Percentiles rank a stretch among this genome's conserved stretches.
phyloP scores from a whole-genome alignment of 2,797 vertebrate species.

The Schizopygopsis pylzovi region DNA sequence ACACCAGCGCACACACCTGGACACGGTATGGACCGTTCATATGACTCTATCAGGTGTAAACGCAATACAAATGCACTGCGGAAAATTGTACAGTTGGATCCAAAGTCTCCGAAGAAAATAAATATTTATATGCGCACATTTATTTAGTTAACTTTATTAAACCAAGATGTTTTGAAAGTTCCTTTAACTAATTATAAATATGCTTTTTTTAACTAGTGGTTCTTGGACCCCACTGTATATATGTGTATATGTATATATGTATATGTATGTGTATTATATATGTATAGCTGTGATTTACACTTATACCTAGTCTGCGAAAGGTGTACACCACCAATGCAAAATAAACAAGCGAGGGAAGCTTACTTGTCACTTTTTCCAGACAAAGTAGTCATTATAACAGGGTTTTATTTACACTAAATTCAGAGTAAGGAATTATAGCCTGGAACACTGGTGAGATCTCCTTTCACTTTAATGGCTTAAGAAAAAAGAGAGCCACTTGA shows the following conservation, averaged over 20 bases:
- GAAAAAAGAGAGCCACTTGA: slow-evolving; percentile 32
- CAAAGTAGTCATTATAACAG: slow-evolving; percentile 34
- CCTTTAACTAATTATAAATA: not conserved
- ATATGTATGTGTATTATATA: no score
- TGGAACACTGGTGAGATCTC: slow-evolving; percentile 22
- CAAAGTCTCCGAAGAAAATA: not conserved
- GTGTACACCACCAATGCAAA: slow-evolving; percentile 38
- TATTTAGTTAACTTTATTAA: not conserved
- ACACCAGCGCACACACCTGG: slow-evolving; percentile 79
- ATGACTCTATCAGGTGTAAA: not conserved
- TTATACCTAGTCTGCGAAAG: not conserved
- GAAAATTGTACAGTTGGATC: not conserved
- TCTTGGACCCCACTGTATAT: not conserved
- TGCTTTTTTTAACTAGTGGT: not conserved
- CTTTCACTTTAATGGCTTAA: slow-evolving; percentile 51
- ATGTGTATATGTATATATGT: no score
- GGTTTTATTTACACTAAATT: slow-evolving; percentile 45
- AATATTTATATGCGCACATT: not conserved
- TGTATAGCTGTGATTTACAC: not conserved
- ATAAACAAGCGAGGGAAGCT: slow-evolving; percentile 36
- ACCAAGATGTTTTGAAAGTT: not conserved
- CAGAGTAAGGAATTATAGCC: slow-evolving; percentile 41
- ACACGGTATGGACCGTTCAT: slow-evolving; percentile 68
- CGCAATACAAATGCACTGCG: not conserved
- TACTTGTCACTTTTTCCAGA: slow-evolving; percentile 51